Percentiles rank a stretch among this genome's conserved stretches.
These are phyloP conservation scores for Drosophila kurseongensis DNA, from an alignment of 1,140 invertebrate species.

Conservation along the genomic window DNA sequence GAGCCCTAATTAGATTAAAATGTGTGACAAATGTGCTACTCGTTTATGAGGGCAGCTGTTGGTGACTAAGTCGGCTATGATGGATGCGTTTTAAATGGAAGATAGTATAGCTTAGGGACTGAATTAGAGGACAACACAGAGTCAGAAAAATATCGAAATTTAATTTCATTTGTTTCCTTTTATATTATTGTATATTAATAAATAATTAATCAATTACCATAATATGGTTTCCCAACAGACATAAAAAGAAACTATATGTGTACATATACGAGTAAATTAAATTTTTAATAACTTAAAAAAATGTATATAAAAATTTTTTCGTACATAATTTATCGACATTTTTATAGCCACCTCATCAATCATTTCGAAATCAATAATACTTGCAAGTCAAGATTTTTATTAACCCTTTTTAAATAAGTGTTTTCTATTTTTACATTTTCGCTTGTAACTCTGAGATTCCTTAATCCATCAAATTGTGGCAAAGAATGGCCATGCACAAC, in stretches of 20 bases:
- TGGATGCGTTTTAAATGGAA: conserved; percentile 42
- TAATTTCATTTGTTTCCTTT: too few relatives aligned
- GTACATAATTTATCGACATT: too few relatives aligned
- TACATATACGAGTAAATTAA: too few relatives aligned
- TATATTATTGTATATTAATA: too few relatives aligned
- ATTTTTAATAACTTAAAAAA: too few relatives aligned
- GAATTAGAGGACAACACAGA: background rate
- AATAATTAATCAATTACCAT: too few relatives aligned
- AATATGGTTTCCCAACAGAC: too few relatives aligned
- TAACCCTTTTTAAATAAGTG: background rate
- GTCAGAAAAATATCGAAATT: background rate
- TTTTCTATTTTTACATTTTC: background rate
- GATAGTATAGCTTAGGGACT: conserved; percentile 9
- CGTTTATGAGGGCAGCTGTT: conserved; percentile 42
- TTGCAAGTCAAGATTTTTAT: background rate
- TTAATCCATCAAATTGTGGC: conserved; percentile 10
- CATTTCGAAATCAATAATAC: conserved; percentile 4
- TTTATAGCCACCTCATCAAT: conserved; percentile 1
- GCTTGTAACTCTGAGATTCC: background rate
- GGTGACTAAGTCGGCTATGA: conserved; percentile 42
- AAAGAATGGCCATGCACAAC: too few relatives aligned
- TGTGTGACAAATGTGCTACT: conserved; percentile 55
- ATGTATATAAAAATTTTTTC: too few relatives aligned
- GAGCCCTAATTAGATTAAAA: conserved; percentile 57
- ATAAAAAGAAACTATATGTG: too few relatives aligned